Evolutionary conservation across 37 sponge, comb jelly and placozoan genomes (phyloP).

Genomic region (Axinella damicornis): DNA sequence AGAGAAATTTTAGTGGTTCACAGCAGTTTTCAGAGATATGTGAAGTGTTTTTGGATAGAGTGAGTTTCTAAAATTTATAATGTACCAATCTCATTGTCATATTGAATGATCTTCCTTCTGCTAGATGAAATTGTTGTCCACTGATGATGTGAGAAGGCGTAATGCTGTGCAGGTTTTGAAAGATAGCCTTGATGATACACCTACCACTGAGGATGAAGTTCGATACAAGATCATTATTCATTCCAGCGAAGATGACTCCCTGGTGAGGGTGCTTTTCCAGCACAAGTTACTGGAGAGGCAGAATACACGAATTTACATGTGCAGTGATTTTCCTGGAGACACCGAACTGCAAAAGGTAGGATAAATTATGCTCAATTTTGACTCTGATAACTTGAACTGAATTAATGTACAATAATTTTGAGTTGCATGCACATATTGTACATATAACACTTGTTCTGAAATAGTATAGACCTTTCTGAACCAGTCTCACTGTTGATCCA

Average conservation of each 20-base stretch:
- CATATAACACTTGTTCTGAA: too few species aligned
- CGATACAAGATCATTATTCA: conserved; percentile 80
- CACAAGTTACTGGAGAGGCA: conserved; percentile 46
- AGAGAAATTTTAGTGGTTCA: conserved; percentile 84
- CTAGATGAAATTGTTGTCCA: too few species aligned
- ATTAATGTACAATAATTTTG: too few species aligned
- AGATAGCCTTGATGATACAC: conserved; percentile 58
- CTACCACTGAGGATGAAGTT: conserved; percentile 56
- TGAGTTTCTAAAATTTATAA: background rate
- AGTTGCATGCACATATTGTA: too few species aligned
- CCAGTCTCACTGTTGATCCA: too few species aligned
- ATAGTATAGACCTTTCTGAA: too few species aligned
- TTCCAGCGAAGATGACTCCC: conserved; percentile 70
- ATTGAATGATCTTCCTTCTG: too few species aligned
- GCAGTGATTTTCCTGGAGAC: conserved; percentile 81
- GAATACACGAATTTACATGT: conserved; percentile 44
- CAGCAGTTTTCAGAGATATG: conserved; percentile 33
- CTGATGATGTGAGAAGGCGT: background rate
- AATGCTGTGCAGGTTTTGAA: conserved; percentile 53
- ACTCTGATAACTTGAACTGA: too few species aligned
- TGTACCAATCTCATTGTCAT: too few species aligned
- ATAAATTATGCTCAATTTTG: too few species aligned
- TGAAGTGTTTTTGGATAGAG: conserved; percentile 24
- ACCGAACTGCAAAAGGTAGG: conserved; percentile 59
- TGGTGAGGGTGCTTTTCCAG: conserved; percentile 61